Percentiles rank a stretch among this genome's conserved stretches.
Evolutionary conservation across 2,113 vertebrate species (phyloP).

Genomic region (Pholis gunnellus): DNA sequence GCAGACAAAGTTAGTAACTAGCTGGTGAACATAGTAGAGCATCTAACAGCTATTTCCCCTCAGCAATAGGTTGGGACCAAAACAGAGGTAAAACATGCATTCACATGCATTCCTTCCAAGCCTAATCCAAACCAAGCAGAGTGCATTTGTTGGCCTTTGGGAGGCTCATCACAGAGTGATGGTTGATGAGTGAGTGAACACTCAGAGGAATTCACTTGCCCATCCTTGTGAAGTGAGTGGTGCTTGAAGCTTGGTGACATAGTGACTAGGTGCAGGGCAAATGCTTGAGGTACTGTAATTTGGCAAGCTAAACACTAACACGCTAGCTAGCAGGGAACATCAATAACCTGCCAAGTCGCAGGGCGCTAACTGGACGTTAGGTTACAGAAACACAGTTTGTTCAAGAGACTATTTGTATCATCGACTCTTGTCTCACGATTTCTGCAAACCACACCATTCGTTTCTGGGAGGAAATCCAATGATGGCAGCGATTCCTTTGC

Average conservation of each 20-base stretch:
- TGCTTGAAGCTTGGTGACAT: neutral
- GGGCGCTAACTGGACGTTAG: neutral
- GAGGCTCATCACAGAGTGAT: neutral
- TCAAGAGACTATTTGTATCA: neutral
- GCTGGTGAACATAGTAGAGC: neutral
- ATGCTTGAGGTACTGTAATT: neutral
- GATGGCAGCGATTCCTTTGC: neutral
- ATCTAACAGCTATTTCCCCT: neutral
- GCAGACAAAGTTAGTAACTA: neutral
- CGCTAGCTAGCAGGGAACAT: neutral
- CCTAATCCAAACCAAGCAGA: neutral
- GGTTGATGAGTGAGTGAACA: neutral
- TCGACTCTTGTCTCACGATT: neutral
- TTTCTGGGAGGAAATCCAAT: neutral
- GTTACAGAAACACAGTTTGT: neutral
- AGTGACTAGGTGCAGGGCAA: neutral
- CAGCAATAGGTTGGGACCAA: neutral
- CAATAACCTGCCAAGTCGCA: neutral
- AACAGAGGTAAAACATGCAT: neutral
- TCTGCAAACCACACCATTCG: neutral
- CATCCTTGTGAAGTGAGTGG: slow-evolving; percentile 2
- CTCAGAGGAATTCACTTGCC: neutral
- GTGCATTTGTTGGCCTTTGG: neutral
- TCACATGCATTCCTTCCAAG: neutral
- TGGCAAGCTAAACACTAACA: neutral